phyloP scores from a whole-genome alignment of 1,140 invertebrate genomes.

The Triops longicaudatus region DNA sequence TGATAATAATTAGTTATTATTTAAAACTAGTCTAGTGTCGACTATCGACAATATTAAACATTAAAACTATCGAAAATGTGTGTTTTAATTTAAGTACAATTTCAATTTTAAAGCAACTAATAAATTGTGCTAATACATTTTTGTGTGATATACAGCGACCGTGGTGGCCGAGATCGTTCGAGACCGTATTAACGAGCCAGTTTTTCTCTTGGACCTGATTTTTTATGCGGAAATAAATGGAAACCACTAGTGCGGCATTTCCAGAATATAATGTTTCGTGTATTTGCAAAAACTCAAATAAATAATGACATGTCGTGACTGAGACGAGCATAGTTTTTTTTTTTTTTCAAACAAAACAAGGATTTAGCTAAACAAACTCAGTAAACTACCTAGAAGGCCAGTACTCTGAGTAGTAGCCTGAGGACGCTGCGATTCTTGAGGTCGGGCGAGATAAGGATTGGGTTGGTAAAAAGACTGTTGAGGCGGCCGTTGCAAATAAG shows the following conservation, averaged over 20 bases:
- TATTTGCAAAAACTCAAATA: conserved; percentile 13
- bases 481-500: neutral
- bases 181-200: conserved; percentile 34
- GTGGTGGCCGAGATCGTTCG: conserved; percentile 33
- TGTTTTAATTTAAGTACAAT: too few species aligned
- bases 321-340: neutral
- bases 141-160: conserved; percentile 9
- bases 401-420: neutral
- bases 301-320: conserved; percentile 19
- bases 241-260: neutral
- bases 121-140: too few species aligned
- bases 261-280: neutral
- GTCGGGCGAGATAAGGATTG: neutral
- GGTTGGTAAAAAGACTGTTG: neutral
- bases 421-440: neutral
- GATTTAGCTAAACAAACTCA: conserved; percentile 3
- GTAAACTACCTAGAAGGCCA: neutral
- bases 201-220: conserved; percentile 16
- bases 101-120: too few species aligned
- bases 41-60: too few species aligned
- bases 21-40: too few species aligned
- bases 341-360: too few species aligned
- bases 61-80: too few species aligned
- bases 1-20: too few species aligned
- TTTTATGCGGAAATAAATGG: neutral